Percentiles rank a stretch among this genome's conserved stretches.
Conservation (phyloP, 2,797 vertebrate genomes). For the Linurgus olivaceus region DNA sequence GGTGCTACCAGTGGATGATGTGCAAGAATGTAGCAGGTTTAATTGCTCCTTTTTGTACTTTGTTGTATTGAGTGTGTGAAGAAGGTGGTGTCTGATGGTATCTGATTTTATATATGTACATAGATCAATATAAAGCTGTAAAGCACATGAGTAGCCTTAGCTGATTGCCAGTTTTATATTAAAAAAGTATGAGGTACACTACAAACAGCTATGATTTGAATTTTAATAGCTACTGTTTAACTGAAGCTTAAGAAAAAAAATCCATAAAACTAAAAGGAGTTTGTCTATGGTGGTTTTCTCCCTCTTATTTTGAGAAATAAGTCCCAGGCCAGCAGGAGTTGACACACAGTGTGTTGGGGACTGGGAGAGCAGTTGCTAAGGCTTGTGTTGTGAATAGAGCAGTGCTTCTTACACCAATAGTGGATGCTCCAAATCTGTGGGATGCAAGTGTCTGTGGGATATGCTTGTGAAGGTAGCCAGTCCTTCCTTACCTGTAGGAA, state of each 20-base stretch:
- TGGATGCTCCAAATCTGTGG: background rate
- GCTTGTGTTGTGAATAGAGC: background rate
- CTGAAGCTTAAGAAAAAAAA: background rate
- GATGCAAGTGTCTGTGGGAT: background rate
- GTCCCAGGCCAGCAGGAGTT: background rate
- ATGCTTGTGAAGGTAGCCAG: background rate
- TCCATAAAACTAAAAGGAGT: background rate
- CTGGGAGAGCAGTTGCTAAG: background rate
- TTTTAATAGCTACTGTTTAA: background rate
- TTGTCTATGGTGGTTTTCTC: background rate
- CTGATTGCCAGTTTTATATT: background rate
- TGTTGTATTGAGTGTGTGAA: background rate
- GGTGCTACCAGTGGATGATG: background rate
- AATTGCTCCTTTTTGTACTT: background rate
- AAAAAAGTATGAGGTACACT: background rate
- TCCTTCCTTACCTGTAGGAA: background rate
- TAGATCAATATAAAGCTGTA: background rate
- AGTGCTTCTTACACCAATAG: background rate
- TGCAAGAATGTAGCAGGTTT: background rate
- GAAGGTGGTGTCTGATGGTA: background rate
- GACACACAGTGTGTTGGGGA: background rate
- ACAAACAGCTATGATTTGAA: background rate
- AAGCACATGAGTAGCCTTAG: background rate
- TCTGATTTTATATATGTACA: background rate
- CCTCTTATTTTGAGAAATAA: background rate